Evolutionary conservation across 2,797 vertebrate genomes (phyloP).

Genomic region (Acanthopagrus latus): DNA sequence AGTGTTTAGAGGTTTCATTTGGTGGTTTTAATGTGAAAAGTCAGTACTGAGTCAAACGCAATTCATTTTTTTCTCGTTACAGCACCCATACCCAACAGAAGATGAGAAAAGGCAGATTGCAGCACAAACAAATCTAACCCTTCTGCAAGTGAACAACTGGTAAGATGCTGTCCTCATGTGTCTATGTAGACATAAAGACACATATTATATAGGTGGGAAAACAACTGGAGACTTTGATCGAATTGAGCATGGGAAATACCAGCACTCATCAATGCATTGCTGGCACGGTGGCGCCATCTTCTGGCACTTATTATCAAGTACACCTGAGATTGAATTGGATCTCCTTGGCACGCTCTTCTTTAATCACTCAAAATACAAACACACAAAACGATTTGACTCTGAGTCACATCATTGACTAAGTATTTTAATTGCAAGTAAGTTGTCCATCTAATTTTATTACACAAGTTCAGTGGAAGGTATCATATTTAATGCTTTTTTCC

Average conservation of each 20-base stretch:
- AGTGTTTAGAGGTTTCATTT: neutral
- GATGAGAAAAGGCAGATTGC: slow-evolving; percentile 99
- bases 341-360: neutral
- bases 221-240: neutral
- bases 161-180: slow-evolving; percentile 78
- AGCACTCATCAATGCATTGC: neutral
- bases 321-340: slow-evolving; percentile 4
- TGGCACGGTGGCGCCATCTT: slow-evolving; percentile 82
- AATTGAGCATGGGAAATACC: neutral
- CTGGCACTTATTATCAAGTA: slow-evolving; percentile 71
- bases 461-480: too few species aligned
- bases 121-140: slow-evolving; percentile 96
- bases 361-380: neutral
- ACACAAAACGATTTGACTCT: too few species aligned
- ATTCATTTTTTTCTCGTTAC: slow-evolving; percentile 1
- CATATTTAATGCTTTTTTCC: too few species aligned
- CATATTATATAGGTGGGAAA: neutral
- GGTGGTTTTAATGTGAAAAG: neutral
- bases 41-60: neutral
- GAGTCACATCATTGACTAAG: too few species aligned
- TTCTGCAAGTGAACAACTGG: slow-evolving; percentile 99
- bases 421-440: too few species aligned
- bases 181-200: neutral
- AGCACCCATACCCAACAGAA: slow-evolving; percentile 99
- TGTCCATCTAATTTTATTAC: too few species aligned